Percentiles rank a stretch among this genome's conserved stretches.
These are phyloP conservation scores for Emydocephalus ijimae DNA, from an alignment of 2,113 vertebrate species.

Conservation along the genomic window DNA sequence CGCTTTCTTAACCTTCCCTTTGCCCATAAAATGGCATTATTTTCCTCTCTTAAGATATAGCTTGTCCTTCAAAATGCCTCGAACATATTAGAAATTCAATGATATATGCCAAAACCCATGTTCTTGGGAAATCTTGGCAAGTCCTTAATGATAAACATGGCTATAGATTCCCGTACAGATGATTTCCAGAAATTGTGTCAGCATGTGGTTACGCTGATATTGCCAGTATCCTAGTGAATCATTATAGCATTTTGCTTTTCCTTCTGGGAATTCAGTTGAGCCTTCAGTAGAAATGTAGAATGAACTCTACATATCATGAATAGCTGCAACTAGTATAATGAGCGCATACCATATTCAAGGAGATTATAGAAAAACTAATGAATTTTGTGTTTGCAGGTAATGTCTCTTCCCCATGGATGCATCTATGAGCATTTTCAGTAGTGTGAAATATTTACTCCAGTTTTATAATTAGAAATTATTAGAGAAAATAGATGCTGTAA, in stretches of 20 bases:
- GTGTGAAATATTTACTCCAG: neutral
- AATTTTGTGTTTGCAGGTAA: neutral
- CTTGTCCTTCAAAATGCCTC: conserved; percentile 47
- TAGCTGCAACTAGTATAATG: neutral
- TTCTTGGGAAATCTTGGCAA: conserved; percentile 19
- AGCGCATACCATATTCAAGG: neutral
- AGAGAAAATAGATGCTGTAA: too few species aligned
- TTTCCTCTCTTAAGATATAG: conserved; percentile 54
- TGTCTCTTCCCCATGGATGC: neutral
- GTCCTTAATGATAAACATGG: neutral
- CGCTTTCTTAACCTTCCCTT: conserved; percentile 61
- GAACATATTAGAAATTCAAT: conserved; percentile 12
- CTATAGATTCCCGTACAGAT: conserved; percentile 4
- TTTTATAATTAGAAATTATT: neutral
- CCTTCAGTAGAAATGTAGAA: conserved; percentile 8
- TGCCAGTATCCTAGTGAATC: conserved; percentile 23
- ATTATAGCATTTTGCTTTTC: conserved; percentile 24
- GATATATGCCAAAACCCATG: neutral
- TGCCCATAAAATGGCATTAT: conserved; percentile 66
- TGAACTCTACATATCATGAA: neutral
- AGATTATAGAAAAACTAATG: neutral
- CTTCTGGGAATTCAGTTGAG: conserved; percentile 21
- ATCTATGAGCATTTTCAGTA: neutral
- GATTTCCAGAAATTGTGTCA: conserved; percentile 8
- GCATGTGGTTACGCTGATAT: conserved; percentile 12